Evolutionary conservation across 1,140 invertebrate genomes (phyloP).

Genomic region (Pseudoatta argentina): DNA sequence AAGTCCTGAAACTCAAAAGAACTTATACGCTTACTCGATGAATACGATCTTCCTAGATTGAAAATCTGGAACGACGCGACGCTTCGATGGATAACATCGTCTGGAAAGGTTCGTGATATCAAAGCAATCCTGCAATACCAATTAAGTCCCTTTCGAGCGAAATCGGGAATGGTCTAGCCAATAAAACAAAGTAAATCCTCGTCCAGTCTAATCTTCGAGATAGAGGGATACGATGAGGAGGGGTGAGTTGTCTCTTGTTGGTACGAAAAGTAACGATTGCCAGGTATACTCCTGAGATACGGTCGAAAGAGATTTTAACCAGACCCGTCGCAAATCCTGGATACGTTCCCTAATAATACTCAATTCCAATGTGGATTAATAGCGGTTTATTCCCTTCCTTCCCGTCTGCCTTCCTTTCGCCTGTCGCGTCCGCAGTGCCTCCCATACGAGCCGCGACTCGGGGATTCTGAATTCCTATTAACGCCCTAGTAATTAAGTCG

Average conservation of each 20-base stretch:
- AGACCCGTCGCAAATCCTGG: constrained; percentile 83
- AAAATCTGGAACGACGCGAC: constrained; percentile 63
- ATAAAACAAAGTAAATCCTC: constrained; percentile 84
- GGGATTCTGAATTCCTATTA: constrained; percentile 78
- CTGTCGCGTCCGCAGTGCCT: constrained; percentile 63
- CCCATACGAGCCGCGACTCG: constrained; percentile 54
- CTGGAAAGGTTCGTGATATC: constrained; percentile 63
- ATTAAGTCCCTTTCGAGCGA: constrained; percentile 80
- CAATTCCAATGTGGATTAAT: constrained; percentile 87
- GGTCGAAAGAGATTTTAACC: constrained; percentile 83
- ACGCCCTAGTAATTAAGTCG: constrained; percentile 76
- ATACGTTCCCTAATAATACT: constrained; percentile 85
- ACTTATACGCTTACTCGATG: not conserved
- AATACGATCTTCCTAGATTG: constrained; percentile 46
- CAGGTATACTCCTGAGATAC: constrained; percentile 82
- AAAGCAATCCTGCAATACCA: constrained; percentile 78
- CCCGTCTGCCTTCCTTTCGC: constrained; percentile 55
- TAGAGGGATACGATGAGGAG: constrained; percentile 64
- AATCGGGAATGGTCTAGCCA: constrained; percentile 75
- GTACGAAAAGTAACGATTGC: constrained; percentile 76
- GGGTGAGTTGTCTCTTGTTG: constrained; percentile 51
- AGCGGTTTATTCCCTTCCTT: constrained; percentile 82
- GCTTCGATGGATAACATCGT: constrained; percentile 63
- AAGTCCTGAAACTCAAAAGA: not conserved
- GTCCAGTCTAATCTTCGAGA: constrained; percentile 81